Base-by-base conservation (phyloP, 2,888 invertebrate genomes). In the Caenorhabditis zanzibari region DNA sequence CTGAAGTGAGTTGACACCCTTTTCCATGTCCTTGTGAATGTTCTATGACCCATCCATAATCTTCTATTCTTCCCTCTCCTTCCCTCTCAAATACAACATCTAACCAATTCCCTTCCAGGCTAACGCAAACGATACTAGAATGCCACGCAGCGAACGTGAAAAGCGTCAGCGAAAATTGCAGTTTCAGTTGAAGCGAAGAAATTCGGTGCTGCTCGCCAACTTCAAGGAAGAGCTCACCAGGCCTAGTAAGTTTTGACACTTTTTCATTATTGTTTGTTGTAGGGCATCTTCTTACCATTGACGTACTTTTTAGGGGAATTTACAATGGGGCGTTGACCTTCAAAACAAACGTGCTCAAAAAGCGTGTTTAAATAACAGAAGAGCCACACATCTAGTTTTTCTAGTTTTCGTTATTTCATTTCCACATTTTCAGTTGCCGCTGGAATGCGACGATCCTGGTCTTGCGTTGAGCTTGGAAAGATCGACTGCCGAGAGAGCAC, bases 121-220 rank as follows among this genome's bases (percentile, higher is more conserved):
- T 24, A 80, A 80, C 66, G 73, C 59, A 44, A 80, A 71, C 69
- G 66, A 82, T 47, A 35, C 74, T 4, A 77, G 68, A 59, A 82
- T 82, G 82, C 76, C 82, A 22, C 58, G 59, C 24, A 54, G 66
- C 28, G 82, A 82, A 58, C 82, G 82, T 41, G 72, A 76, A 10
- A 66, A 69, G 5, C 64, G 73, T n/a, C 73, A 77, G 24, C 61
- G 66, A 56, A 79, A 79, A 41, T 38, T 83, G 56, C 74, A 79
- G 38, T 79, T 61, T 71, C 83, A 80, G 44, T 14, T 83, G 63
- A 83, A 79, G 26, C 16, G 83, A 10, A 24, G 79, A 26, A 79
- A 74, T 52, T 83, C 83, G 5, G 79, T 83, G 5, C 56, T 83
- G 22, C 41, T 83, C 69, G 83, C 83, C 3, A 83, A 80, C 49